Conservation (phyloP, 2,797 vertebrate genomes). For the Sebastes iracundus region DNA sequence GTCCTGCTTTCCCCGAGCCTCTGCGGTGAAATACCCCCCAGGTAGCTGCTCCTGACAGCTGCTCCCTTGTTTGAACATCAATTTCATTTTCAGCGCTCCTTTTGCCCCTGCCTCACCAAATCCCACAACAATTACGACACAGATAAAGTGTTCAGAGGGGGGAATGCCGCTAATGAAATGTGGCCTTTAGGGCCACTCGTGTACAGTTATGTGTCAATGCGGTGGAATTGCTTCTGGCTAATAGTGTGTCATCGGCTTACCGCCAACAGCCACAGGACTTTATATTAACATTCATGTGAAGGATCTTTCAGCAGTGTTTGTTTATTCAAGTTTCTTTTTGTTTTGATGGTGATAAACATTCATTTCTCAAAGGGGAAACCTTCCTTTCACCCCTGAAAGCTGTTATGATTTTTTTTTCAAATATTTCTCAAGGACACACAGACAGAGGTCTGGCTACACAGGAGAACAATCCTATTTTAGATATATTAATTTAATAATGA, state of each 20-base stretch:
- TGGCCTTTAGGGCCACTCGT: constrained; percentile 50
- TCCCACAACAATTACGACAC: constrained; percentile 73
- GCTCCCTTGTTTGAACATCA: constrained; percentile 74
- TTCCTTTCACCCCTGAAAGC: not conserved
- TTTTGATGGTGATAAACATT: not conserved
- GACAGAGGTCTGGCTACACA: not conserved
- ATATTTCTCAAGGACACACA: constrained; percentile 4
- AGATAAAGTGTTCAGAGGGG: constrained; percentile 61
- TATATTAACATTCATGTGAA: constrained; percentile 4
- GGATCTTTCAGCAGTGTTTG: not conserved
- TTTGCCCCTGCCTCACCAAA: constrained; percentile 56
- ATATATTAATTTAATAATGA: not conserved
- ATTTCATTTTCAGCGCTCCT: constrained; percentile 73
- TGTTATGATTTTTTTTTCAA: not conserved
- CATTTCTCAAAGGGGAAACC: not conserved
- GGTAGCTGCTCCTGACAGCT: constrained; percentile 72
- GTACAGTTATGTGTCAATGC: constrained; percentile 51
- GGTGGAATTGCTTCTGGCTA: constrained; percentile 42
- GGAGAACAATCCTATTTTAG: not conserved
- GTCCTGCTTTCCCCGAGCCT: constrained; percentile 3
- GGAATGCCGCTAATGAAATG: constrained; percentile 69
- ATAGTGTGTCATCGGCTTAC: constrained; percentile 30
- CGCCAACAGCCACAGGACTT: constrained; percentile 14
- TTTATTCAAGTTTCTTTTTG: not conserved
- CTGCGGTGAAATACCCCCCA: constrained; percentile 29